A percentile compares a stretch with the other conserved stretches of the same genome.
Evolutionary conservation across 2,113 vertebrate species (phyloP).

Genomic region (Sebastes fasciatus): DNA sequence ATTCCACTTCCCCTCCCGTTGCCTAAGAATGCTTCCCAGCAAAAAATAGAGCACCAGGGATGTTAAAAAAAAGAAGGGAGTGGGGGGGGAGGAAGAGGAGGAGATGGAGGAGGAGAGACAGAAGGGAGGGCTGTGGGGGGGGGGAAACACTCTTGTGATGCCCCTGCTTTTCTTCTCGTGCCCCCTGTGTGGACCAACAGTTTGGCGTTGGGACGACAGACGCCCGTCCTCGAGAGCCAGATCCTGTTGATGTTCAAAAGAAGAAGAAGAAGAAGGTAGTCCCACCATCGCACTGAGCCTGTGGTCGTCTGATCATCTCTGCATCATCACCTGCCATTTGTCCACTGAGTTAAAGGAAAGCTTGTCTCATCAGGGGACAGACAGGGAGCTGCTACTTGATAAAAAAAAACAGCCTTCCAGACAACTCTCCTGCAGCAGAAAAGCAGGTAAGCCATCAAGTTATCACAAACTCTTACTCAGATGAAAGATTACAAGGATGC

Average conservation of each 20-base stretch:
- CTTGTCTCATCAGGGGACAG: background rate
- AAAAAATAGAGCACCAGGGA: slow-evolving; percentile 86
- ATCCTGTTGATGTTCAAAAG: slow-evolving; percentile 13
- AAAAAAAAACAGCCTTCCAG: slow-evolving; percentile 2
- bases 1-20: slow-evolving; percentile 94
- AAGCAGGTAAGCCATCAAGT: slow-evolving; percentile 51
- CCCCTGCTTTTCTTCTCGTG: slow-evolving; percentile 83
- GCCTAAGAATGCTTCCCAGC: slow-evolving; percentile 89
- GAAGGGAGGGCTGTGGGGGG: slow-evolving; percentile 66
- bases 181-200: slow-evolving; percentile 72
- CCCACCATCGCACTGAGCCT: background rate
- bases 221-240: background rate
- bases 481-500: slow-evolving; percentile 10
- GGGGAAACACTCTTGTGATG: slow-evolving; percentile 79
- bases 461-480: background rate
- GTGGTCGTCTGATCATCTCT: background rate
- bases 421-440: slow-evolving; percentile 3
- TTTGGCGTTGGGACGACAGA: slow-evolving; percentile 42
- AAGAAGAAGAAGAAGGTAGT: slow-evolving; percentile 19
- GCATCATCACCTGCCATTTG: slow-evolving; percentile 42
- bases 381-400: slow-evolving; percentile 15
- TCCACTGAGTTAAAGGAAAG: slow-evolving; percentile 23
- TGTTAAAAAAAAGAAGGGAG: slow-evolving; percentile 82
- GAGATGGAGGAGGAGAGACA: slow-evolving; percentile 83
- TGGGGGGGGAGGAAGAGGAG: slow-evolving; percentile 67